phyloP scores from a whole-genome alignment of 2,113 vertebrate genomes.

The Passer montanus region DNA sequence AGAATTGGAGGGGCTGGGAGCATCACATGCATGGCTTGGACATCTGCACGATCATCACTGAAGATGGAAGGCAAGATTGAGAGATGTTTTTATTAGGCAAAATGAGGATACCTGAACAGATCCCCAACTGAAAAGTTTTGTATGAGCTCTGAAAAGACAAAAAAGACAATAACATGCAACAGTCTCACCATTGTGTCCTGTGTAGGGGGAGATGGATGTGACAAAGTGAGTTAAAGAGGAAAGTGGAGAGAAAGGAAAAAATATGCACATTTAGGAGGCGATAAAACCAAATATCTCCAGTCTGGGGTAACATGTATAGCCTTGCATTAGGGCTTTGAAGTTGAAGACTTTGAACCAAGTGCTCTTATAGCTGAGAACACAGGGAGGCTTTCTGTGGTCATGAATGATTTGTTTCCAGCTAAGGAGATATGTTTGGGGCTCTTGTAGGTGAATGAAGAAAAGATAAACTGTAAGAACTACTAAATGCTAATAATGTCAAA shows the following conservation, averaged over 20 bases:
- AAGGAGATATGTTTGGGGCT: background rate
- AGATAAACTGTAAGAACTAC: background rate
- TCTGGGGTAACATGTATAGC: background rate
- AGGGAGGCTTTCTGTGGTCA: background rate
- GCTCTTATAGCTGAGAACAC: background rate
- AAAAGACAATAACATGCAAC: background rate
- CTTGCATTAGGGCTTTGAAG: background rate
- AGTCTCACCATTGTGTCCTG: background rate
- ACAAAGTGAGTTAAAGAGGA: background rate
- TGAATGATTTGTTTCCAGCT: background rate
- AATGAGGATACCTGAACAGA: background rate
- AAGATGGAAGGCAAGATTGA: background rate
- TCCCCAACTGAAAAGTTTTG: background rate
- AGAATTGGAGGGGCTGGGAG: background rate
- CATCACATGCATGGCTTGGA: accelerated
- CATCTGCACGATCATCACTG: accelerated
- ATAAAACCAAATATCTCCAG: background rate
- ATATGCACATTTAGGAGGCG: background rate
- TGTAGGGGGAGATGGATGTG: background rate
- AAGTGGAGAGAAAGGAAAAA: background rate
- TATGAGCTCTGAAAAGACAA: background rate
- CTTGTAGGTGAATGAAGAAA: background rate
- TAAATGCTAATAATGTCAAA: background rate
- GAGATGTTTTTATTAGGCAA: background rate
- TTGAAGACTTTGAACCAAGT: background rate